phyloP scores from a whole-genome alignment of 2,113 vertebrate genomes.

The Hipposideros armiger region DNA sequence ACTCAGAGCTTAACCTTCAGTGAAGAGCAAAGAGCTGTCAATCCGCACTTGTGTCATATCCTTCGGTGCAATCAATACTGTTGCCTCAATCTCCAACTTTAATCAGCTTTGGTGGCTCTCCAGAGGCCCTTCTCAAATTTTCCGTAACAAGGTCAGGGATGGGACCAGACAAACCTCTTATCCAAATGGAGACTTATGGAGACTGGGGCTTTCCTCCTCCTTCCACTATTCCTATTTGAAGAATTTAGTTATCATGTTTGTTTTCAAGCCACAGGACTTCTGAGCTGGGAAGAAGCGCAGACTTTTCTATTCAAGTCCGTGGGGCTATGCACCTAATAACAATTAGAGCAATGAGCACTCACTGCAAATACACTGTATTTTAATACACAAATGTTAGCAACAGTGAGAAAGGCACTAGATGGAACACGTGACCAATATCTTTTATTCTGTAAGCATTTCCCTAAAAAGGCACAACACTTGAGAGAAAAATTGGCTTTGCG shows the following conservation, averaged over 20 bases:
- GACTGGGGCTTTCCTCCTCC: neutral
- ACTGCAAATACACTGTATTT: neutral
- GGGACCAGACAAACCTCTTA: neutral
- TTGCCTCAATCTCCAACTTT: neutral
- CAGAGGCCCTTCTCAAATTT: constrained; percentile 46
- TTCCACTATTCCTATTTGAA: neutral
- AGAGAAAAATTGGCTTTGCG: neutral
- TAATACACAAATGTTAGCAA: neutral
- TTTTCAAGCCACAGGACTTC: constrained; percentile 36
- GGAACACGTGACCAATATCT: neutral
- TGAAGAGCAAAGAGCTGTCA: neutral
- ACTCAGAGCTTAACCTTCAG: neutral
- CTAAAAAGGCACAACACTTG: neutral
- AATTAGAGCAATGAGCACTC: neutral
- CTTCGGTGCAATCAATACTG: neutral
- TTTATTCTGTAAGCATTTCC: neutral
- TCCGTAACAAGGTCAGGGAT: neutral
- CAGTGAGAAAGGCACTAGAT: neutral
- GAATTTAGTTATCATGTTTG: neutral
- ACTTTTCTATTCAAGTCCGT: neutral
- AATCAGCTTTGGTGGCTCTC: neutral
- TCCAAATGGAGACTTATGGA: neutral
- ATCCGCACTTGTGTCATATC: no score
- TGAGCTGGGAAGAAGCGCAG: neutral
- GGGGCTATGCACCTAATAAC: neutral